phyloP scores from a whole-genome alignment of 2,113 vertebrate species.

The Vulpes lagopus region DNA sequence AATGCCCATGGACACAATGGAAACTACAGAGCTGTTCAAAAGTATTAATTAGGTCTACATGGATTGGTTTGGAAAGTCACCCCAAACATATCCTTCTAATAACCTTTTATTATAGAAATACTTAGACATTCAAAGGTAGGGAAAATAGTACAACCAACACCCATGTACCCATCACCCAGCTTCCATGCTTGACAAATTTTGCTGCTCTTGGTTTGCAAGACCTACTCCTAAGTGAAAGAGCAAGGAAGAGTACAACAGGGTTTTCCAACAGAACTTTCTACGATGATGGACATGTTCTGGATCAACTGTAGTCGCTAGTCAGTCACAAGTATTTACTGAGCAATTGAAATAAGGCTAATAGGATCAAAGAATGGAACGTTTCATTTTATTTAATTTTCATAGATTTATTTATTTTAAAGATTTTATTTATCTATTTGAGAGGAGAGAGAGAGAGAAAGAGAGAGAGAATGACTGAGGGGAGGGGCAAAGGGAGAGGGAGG shows the following conservation, averaged over 20 bases:
- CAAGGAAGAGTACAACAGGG: background rate
- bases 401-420: background rate
- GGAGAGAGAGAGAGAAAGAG: no score
- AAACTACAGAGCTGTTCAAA: background rate
- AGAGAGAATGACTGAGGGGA: no score
- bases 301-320: background rate
- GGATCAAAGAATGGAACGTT: background rate
- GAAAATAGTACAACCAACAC: background rate
- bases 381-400: background rate
- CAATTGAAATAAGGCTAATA: background rate
- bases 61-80: background rate
- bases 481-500: no score
- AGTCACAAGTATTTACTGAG: background rate
- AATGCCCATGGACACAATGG: background rate
- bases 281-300: no score
- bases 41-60: background rate
- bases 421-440: no score
- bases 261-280: background rate
- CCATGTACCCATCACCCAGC: background rate
- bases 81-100: background rate
- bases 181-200: background rate
- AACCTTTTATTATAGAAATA: background rate
- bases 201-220: background rate
- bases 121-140: background rate
- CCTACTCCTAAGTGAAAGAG: background rate